Evolutionary conservation across 2,888 invertebrate genomes (phyloP), one percentile per base, ranked within the genome.

Genomic region (Herminia tarsipennalis): DNA sequence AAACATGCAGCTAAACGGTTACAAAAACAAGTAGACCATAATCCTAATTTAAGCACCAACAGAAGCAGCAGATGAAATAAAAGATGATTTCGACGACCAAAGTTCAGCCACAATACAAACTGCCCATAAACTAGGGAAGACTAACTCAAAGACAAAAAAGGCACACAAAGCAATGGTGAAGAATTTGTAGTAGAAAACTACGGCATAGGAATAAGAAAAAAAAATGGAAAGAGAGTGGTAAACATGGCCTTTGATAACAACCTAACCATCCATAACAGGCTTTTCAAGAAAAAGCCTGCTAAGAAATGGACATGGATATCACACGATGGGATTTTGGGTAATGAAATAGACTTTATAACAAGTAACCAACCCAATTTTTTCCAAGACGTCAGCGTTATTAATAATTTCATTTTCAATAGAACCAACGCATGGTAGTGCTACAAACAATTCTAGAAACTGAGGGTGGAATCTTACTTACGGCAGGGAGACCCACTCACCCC

Each of bases 331-430:
- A 38, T 12, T 1, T 9, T 3, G 1, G 1, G n/a, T 1, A 38
- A 38, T 12, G 28, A 38, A 20, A 38, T 38, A 18, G 38, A 38
- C 9, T 18, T 28, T 22, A 38, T 38, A 5, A 18, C 4, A 2
- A 9, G 3, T 8, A 38, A 27, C 13, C 1, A 29, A 8, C 4
- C 12, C 2, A 22, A 36, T n/a, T 13, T 14, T 12, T 22, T 36
- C 9, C n/a, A 21, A 36, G 24, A 36, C 13, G 6, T 24, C 3
- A 24, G 5, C 9, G 14, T 24, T 17, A n/a, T 30, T 30, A 9
- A 30, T 17, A 5, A 30, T 9, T 5, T n/a, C n/a, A n/a, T n/a
- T n/a, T n/a, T n/a, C n/a, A n/a, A n/a, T n/a, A n/a, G n/a, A 42
- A 42, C 10, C 29, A 42, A 9, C 20, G 28, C 13, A 27, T 34